phyloP scores from a whole-genome alignment of 2,888 invertebrate genomes.

The Pammene fasciana region DNA sequence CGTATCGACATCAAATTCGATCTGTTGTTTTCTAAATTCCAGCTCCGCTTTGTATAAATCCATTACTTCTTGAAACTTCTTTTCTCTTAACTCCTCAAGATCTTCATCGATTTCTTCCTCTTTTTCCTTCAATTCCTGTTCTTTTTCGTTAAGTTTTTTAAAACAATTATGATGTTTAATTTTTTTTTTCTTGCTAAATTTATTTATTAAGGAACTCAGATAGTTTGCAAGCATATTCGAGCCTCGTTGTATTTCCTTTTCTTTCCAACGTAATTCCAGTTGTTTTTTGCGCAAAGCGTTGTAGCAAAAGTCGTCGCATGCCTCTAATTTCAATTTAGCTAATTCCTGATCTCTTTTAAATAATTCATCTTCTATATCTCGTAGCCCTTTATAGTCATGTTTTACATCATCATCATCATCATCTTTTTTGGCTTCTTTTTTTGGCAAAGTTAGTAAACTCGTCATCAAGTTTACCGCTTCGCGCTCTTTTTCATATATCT shows the following conservation, averaged over 20 bases:
- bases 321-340: conserved; percentile 12
- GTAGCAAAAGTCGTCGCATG: conserved; percentile 16
- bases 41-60: neutral
- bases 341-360: conserved; percentile 12
- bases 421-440: neutral
- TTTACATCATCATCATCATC: neutral
- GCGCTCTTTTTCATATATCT: conserved; percentile 8
- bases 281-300: conserved; percentile 17
- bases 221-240: neutral
- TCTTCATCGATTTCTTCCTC: conserved; percentile 7
- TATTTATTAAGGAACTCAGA: neutral
- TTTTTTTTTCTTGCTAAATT: neutral
- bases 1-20: neutral
- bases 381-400: conserved; percentile 12
- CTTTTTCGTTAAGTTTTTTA: conserved; percentile 12
- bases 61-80: neutral
- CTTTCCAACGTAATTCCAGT: conserved; percentile 25
- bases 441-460: conserved; percentile 15
- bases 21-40: conserved; percentile 7
- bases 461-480: conserved; percentile 14
- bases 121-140: conserved; percentile 10
- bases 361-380: conserved; percentile 18
- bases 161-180: conserved; percentile 8
- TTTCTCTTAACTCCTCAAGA: conserved; percentile 13
- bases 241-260: conserved; percentile 14